phyloP scores from a whole-genome alignment of 2,888 invertebrate genomes.

The Coelopa pilipes region DNA sequence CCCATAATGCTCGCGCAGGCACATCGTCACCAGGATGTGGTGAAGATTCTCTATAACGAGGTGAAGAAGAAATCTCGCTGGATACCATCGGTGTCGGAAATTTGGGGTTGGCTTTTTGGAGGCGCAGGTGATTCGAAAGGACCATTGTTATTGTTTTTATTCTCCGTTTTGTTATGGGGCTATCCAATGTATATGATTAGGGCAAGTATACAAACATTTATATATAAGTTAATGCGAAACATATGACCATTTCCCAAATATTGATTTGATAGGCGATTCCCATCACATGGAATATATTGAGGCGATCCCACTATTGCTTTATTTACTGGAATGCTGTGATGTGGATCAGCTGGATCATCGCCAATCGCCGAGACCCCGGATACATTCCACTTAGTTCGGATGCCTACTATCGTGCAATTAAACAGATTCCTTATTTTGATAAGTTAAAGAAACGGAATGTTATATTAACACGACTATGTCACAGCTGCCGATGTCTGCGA shows the following conservation, averaged over 20 bases:
- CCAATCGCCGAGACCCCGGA: slow-evolving; percentile 89
- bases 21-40: slow-evolving; percentile 86
- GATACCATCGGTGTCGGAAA: slow-evolving; percentile 87
- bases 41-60: slow-evolving; percentile 82
- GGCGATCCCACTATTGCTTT: slow-evolving; percentile 89
- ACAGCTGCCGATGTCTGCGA: slow-evolving; percentile 88
- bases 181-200: slow-evolving; percentile 93
- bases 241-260: background rate
- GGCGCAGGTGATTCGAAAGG: slow-evolving; percentile 92
- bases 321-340: slow-evolving; percentile 90
- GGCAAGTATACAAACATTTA: slow-evolving; percentile 67
- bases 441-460: slow-evolving; percentile 91
- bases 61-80: slow-evolving; percentile 85
- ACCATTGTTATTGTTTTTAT: slow-evolving; percentile 84
- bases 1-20: slow-evolving; percentile 90
- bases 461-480: slow-evolving; percentile 84
- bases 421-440: slow-evolving; percentile 92
- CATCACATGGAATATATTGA: slow-evolving; percentile 87
- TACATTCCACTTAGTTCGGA: slow-evolving; percentile 90
- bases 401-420: slow-evolving; percentile 88
- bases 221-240: background rate
- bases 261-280: slow-evolving; percentile 79
- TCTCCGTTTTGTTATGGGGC: slow-evolving; percentile 88
- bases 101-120: slow-evolving; percentile 90
- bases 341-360: slow-evolving; percentile 93